Conservation (phyloP, 2,888 invertebrate species). For the Nomada hirtipes region DNA sequence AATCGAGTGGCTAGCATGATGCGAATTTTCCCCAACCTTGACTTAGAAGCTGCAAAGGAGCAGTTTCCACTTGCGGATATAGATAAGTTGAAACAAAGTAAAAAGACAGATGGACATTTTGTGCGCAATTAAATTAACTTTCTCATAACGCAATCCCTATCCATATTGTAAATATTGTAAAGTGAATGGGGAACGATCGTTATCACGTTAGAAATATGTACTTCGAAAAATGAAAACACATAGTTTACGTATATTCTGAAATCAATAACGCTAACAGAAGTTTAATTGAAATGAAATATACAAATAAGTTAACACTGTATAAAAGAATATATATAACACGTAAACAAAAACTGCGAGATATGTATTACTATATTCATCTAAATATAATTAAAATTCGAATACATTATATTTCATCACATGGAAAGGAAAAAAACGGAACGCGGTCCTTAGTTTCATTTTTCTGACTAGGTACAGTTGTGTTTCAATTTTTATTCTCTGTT, state of each 20-base stretch:
- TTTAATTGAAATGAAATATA: slow-evolving; percentile 1
- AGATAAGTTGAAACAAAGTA: slow-evolving; percentile 87
- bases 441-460: slow-evolving; percentile 27
- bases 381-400: slow-evolving; percentile 32
- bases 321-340: background rate
- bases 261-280: background rate
- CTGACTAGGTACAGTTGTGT: slow-evolving; percentile 59
- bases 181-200: background rate
- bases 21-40: slow-evolving; percentile 91
- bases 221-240: background rate
- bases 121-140: slow-evolving; percentile 80
- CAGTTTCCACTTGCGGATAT: slow-evolving; percentile 92
- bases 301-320: background rate
- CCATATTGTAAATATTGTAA: background rate
- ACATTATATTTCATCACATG: slow-evolving; percentile 8
- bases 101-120: slow-evolving; percentile 88
- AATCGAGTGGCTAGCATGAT: slow-evolving; percentile 83
- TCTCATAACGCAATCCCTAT: background rate
- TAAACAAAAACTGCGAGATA: background rate
- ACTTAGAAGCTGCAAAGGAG: slow-evolving; percentile 88
- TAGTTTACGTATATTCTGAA: background rate
- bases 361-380: slow-evolving; percentile 16
- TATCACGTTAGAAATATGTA: background rate
- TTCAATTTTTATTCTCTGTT: slow-evolving; percentile 35
- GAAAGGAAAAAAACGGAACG: slow-evolving; percentile 14